Conservation (phyloP, 1,140 invertebrate species). For the Papilio glaucus region DNA sequence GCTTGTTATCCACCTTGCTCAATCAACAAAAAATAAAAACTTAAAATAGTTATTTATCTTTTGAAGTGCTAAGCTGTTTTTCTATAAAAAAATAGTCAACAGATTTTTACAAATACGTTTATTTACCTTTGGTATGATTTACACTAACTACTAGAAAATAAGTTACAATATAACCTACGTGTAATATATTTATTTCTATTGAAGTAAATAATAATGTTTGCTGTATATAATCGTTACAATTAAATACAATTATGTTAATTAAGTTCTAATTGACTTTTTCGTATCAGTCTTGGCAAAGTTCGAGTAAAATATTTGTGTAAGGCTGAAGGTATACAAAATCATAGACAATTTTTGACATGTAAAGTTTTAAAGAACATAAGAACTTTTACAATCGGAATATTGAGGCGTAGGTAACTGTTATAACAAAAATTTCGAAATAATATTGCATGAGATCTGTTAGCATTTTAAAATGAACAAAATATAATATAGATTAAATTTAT, state of each 20-base stretch:
- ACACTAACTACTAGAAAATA: conserved; percentile 47
- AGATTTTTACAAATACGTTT: conserved; percentile 56
- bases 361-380: too few relatives aligned
- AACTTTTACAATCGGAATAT: too few relatives aligned
- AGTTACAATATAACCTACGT: conserved; percentile 48
- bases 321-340: background rate
- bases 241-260: conserved; percentile 44
- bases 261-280: conserved; percentile 75
- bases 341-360: too few relatives aligned
- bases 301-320: conserved; percentile 22
- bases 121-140: conserved; percentile 71
- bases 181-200: conserved; percentile 38
- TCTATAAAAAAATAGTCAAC: conserved; percentile 41
- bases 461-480: background rate
- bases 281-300: conserved; percentile 69
- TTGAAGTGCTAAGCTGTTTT: background rate
- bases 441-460: background rate
- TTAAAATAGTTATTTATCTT: too few relatives aligned
- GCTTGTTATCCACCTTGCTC: too few relatives aligned
- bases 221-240: conserved; percentile 24
- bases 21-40: too few relatives aligned
- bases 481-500: too few relatives aligned
- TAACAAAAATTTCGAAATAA: background rate
- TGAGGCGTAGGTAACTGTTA: too few relatives aligned
- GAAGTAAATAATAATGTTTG: conserved; percentile 32